These are phyloP conservation scores for Perca schrenkii DNA, from an alignment of 2,113 vertebrate genomes.

Conservation along the genomic window DNA sequence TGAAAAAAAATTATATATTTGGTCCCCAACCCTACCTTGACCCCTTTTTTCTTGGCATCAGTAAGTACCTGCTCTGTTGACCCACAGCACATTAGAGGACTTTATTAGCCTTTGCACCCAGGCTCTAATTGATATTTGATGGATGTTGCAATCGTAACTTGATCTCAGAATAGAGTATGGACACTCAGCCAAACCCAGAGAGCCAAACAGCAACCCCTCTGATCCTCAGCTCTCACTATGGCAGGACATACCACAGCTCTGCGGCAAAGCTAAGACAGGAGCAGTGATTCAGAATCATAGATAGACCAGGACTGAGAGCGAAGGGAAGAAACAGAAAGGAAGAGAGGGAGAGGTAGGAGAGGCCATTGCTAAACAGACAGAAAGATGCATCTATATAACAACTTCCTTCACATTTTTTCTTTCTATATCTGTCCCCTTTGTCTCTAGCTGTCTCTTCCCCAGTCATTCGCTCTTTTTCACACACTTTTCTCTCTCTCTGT, in stretches of 20 bases:
- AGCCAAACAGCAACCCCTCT: conserved; percentile 49
- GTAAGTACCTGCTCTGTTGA: conserved; percentile 56
- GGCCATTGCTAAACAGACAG: neutral
- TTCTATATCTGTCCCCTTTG: neutral
- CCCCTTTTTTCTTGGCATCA: conserved; percentile 33
- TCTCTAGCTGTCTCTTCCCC: neutral
- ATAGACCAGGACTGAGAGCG: conserved; percentile 26
- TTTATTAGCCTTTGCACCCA: conserved; percentile 64
- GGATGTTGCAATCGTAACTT: conserved; percentile 57
- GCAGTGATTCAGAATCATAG: conserved; percentile 39
- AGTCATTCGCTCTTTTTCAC: neutral
- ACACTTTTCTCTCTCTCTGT: neutral
- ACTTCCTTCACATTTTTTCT: neutral
- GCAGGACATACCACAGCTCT: conserved; percentile 71
- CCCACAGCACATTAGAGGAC: conserved; percentile 46
- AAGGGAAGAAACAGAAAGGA: neutral
- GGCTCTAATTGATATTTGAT: conserved; percentile 80
- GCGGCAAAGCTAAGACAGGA: conserved; percentile 59
- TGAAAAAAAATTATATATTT: neutral
- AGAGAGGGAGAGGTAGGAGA: neutral
- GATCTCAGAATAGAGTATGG: conserved; percentile 54
- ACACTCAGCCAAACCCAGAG: conserved; percentile 23
- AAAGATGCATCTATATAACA: neutral
- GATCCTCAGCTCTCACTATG: conserved; percentile 70
- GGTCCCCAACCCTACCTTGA: conserved; percentile 16